A percentile compares a stretch with the other conserved stretches of the same genome.
phyloP scores from a whole-genome alignment of 2,888 invertebrate genomes.

The Drosophila sordidula region DNA sequence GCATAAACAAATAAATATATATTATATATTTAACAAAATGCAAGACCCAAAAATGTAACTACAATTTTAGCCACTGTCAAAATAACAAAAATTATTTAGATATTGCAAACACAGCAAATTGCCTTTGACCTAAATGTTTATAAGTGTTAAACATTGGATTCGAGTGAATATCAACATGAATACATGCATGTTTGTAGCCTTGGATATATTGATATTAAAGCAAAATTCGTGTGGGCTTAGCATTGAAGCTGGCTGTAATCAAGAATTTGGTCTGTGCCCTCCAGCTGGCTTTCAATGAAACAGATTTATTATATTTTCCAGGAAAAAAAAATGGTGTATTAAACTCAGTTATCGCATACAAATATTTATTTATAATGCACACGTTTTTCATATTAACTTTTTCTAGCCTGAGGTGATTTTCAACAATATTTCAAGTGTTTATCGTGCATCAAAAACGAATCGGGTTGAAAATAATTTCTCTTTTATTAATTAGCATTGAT shows the following conservation, averaged over 20 bases:
- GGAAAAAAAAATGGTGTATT: neutral
- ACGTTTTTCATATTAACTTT: constrained; percentile 16
- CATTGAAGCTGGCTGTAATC: neutral
- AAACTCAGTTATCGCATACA: constrained; percentile 8
- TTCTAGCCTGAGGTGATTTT: constrained; percentile 23
- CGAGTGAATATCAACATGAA: neutral
- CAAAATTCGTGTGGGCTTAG: neutral
- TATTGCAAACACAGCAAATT: neutral
- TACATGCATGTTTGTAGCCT: neutral
- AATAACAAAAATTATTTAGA: neutral
- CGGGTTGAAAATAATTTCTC: neutral
- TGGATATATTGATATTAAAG: too few relatives aligned
- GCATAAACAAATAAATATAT: constrained; percentile 13
- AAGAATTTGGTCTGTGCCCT: constrained; percentile 7
- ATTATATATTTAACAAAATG: neutral
- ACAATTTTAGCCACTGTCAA: neutral
- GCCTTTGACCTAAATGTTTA: neutral
- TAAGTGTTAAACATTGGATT: neutral
- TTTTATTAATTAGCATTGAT: neutral
- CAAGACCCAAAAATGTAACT: neutral
- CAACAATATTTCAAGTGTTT: constrained; percentile 23
- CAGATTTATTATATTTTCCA: constrained; percentile 26
- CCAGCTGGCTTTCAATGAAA: constrained; percentile 18
- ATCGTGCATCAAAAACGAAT: neutral
- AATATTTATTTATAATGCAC: constrained; percentile 2